These are phyloP conservation scores for Bombylius discolor DNA, from an alignment of 2,888 invertebrate genomes.

Conservation along the genomic window DNA sequence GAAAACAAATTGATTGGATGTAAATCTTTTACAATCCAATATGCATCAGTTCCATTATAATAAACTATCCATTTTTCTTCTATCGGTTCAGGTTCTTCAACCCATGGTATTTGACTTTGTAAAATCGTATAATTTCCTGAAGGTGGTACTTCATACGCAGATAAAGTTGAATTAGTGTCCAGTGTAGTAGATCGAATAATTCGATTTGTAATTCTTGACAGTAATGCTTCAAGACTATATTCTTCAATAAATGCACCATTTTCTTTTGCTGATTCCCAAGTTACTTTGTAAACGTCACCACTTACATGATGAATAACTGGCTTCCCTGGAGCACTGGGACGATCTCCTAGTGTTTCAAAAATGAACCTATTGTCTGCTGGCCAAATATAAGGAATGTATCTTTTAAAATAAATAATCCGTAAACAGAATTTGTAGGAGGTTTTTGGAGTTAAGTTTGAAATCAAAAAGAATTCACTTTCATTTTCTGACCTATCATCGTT, in stretches of 20 bases:
- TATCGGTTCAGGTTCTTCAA: conserved; percentile 43
- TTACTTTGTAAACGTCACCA: conserved; percentile 60
- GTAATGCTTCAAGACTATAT: conserved; percentile 66
- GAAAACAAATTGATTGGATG: conserved; percentile 48
- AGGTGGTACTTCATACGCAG: conserved; percentile 22
- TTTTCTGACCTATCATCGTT: conserved; percentile 12
- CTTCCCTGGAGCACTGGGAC: conserved; percentile 64
- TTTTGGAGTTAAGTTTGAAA: conserved; percentile 49
- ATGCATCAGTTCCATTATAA: conserved; percentile 69
- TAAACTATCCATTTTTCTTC: conserved; percentile 47
- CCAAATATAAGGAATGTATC: conserved; percentile 52
- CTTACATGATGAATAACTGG: conserved; percentile 62
- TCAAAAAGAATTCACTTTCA: conserved; percentile 23
- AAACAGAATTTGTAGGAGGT: conserved; percentile 67
- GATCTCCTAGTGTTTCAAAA: conserved; percentile 66
- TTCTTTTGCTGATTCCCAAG: conserved; percentile 65
- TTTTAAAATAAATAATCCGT: conserved; percentile 46
- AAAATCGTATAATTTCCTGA: conserved; percentile 27
- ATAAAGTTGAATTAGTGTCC: neutral
- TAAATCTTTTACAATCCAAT: conserved; percentile 61
- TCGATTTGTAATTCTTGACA: conserved; percentile 19
- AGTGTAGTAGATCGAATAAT: conserved; percentile 16
- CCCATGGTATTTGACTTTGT: conserved; percentile 34
- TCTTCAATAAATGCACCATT: conserved; percentile 62
- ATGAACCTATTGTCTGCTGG: conserved; percentile 55